Evolutionary conservation across 1,140 invertebrate genomes (phyloP).

Genomic region (Lasaia peninsularis): DNA sequence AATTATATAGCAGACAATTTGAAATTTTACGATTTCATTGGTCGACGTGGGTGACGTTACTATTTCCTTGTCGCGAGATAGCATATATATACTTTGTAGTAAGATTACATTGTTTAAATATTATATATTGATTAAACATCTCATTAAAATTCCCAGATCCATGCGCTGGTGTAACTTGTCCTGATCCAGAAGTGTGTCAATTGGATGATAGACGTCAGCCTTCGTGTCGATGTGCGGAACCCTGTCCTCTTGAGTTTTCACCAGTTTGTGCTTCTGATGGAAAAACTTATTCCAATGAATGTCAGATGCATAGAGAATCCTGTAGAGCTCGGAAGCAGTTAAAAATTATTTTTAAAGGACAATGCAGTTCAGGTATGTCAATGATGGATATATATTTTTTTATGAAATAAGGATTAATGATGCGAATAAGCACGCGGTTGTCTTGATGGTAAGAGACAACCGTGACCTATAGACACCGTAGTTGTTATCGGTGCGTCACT

Average conservation of each 20-base stretch:
- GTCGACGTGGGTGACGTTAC: too few relatives aligned
- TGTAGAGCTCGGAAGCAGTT: constrained; percentile 85
- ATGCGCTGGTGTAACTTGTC: constrained; percentile 86
- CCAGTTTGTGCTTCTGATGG: constrained; percentile 92
- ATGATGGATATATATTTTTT: neutral
- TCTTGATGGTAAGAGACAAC: too few relatives aligned
- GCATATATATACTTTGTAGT: too few relatives aligned
- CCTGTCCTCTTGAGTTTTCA: constrained; percentile 87
- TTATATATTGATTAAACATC: too few relatives aligned
- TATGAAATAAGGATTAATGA: neutral
- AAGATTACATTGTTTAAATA: too few relatives aligned
- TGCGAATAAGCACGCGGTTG: too few relatives aligned
- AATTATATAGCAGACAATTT: too few relatives aligned
- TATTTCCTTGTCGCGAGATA: too few relatives aligned
- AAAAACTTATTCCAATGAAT: constrained; percentile 92
- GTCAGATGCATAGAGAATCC: constrained; percentile 86
- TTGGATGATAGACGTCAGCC: constrained; percentile 87
- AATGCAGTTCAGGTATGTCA: constrained; percentile 85
- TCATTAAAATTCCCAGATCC: constrained; percentile 82
- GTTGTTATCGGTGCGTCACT: too few relatives aligned
- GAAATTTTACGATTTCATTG: too few relatives aligned
- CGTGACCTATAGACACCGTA: too few relatives aligned
- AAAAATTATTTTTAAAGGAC: constrained; percentile 87
- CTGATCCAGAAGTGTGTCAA: constrained; percentile 89
- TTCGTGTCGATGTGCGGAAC: constrained; percentile 87